phyloP scores from a whole-genome alignment of 1,140 invertebrate genomes.

The Eciton burchellii region DNA sequence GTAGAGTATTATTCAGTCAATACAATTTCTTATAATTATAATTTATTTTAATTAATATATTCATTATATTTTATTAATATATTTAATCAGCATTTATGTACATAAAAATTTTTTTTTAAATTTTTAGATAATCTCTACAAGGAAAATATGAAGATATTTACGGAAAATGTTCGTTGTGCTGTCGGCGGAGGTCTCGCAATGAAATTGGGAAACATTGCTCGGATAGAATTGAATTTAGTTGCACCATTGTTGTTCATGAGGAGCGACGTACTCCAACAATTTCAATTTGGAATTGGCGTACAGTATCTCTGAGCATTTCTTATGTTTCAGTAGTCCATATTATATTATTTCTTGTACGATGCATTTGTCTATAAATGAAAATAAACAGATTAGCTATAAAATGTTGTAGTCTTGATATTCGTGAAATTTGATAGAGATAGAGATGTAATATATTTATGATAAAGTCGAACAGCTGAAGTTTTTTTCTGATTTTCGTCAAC shows the following conservation, averaged over 20 bases:
- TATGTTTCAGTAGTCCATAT: constrained; percentile 42
- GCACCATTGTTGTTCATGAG: constrained; percentile 77
- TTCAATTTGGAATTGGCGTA: constrained; percentile 83
- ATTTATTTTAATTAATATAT: constrained; percentile 12
- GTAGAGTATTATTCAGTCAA: background rate
- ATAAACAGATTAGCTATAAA: constrained; percentile 44
- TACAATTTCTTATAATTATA: background rate
- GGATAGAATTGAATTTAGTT: constrained; percentile 92
- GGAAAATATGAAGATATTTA: constrained; percentile 82
- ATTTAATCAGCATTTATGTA: background rate
- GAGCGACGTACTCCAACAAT: constrained; percentile 80
- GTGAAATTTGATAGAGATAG: background rate
- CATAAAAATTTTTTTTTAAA: too few species aligned
- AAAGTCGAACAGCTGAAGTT: constrained; percentile 28
- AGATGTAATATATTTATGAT: constrained; percentile 53
- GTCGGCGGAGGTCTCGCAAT: constrained; percentile 92
- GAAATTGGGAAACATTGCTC: constrained; percentile 90
- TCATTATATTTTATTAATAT: constrained; percentile 23
- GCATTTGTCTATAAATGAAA: constrained; percentile 53
- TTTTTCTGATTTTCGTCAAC: background rate
- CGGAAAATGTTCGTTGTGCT: constrained; percentile 87
- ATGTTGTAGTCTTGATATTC: constrained; percentile 26
- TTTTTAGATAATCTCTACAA: constrained; percentile 80
- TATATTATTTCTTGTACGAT: constrained; percentile 56
- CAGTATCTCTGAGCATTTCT: constrained; percentile 81